A percentile compares a stretch with the other conserved stretches of the same genome.
Evolutionary conservation across 2,113 vertebrate genomes (phyloP).

Genomic region (Chlorocebus sabaeus): DNA sequence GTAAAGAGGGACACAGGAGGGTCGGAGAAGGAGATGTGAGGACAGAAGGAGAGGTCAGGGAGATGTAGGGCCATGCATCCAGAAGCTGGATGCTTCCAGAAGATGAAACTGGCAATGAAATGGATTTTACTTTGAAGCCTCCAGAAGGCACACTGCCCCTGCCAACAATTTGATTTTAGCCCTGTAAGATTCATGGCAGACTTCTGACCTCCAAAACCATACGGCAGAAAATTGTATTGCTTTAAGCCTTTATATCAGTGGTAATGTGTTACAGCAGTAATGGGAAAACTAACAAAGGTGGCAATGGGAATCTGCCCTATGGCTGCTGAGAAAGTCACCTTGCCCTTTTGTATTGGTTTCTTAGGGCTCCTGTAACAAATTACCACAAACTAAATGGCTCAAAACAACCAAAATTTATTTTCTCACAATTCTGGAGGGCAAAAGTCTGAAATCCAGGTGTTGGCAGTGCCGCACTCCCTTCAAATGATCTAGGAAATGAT

Average conservation of each 20-base stretch:
- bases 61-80: fast-evolving
- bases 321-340: background rate
- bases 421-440: background rate
- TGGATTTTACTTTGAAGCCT: background rate
- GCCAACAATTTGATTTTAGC: background rate
- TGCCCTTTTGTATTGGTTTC: background rate
- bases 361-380: background rate
- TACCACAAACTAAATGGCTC: background rate
- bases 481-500: background rate
- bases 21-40: background rate
- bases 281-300: background rate
- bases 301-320: background rate
- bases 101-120: background rate
- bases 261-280: background rate
- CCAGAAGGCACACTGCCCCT: background rate
- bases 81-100: background rate
- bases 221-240: background rate
- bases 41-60: background rate
- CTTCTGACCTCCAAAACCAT: background rate
- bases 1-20: background rate
- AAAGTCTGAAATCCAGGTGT: background rate
- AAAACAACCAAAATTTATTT: background rate
- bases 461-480: fast-evolving
- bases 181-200: background rate
- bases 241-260: background rate